Base-by-base conservation (phyloP, 2,888 invertebrate genomes). In the Stegophylla sp. region DNA sequence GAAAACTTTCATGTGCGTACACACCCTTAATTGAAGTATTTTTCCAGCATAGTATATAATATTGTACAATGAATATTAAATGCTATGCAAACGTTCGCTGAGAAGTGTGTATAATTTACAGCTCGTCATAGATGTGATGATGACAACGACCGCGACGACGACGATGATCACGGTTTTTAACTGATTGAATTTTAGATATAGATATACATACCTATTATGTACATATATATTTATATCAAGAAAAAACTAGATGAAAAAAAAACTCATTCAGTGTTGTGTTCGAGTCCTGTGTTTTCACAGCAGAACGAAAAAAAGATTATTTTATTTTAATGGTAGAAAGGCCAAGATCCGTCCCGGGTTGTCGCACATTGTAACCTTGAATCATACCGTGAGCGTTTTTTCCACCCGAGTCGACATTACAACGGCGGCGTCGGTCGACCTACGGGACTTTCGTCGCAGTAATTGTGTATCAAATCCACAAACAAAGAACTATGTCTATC, bases 271-370 rank as follows among this genome's bases (percentile, higher is more conserved):
- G 41, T 53, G 64, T 41, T 48, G 53, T 43, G 51, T 45, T 45
- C 34, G 53, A 59, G n/a, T 67, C 67, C 20, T 20, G 77, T 67
- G 77, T 77, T 77, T 77, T 69, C 77, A 67, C 66, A 69, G 67
- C 77, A 69, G 77, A 76, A 76, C 76, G 66, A 67, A 77, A 77
- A 66, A 77, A 67, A 77, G 45, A 67, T 77, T 67, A 77, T 56
- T 67, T 67, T 59, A 69, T 77, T 77, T 77, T 77, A 77, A 67
- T 77, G 77, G 77, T 77, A 77, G 77, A 77, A 77, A 77, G 77
- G 77, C 77, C 77, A 77, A 77, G 77, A 77, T 77, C 77, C 77
- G 77, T 77, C 77, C 77, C 77, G 77, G 67, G 67, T 77, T 77
- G 77, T 77, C 77, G 77, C 77, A 77, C 77, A 77, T 56, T 23